phyloP scores from a whole-genome alignment of 2,888 invertebrate genomes.

The Vanessa cardui region DNA sequence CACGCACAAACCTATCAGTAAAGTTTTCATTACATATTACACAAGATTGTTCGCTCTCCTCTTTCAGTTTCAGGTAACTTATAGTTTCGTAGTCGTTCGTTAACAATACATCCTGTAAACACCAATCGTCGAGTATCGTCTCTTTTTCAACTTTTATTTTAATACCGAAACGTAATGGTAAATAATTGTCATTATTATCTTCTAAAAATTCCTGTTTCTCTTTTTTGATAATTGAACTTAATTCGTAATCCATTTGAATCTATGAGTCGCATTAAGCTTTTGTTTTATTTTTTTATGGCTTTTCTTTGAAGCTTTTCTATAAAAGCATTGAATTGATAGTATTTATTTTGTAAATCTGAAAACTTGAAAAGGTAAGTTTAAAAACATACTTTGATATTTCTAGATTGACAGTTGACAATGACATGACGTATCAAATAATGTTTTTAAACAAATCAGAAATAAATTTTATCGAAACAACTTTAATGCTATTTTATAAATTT shows the following conservation, averaged over 20 bases:
- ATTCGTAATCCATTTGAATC: conserved; percentile 14
- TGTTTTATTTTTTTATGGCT: too few species aligned
- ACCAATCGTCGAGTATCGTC: conserved; percentile 27
- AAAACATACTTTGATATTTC: background rate
- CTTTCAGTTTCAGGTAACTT: conserved; percentile 22
- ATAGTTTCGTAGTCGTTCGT: conserved; percentile 14
- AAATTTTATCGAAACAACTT: too few species aligned
- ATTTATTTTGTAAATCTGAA: too few species aligned
- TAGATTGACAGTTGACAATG: background rate
- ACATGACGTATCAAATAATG: background rate
- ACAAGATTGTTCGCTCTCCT: conserved; percentile 32
- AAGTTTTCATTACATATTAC: conserved; percentile 37
- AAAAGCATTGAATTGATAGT: background rate
- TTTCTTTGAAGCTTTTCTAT: too few species aligned
- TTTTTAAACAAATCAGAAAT: background rate
- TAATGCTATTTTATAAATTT: too few species aligned
- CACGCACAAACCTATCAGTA: conserved; percentile 37
- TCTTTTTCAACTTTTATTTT: conserved; percentile 42
- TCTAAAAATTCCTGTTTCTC: conserved; percentile 23
- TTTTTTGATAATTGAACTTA: conserved; percentile 15
- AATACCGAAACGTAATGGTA: conserved; percentile 29
- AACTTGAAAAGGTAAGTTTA: too few species aligned
- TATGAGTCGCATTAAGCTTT: background rate
- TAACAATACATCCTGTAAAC: conserved; percentile 15
- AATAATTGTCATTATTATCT: conserved; percentile 38